Percentiles rank a stretch among this genome's conserved stretches.
phyloP scores from a whole-genome alignment of 64 coral and sea anemone species.

The Hydrozoanthus tunicans region DNA sequence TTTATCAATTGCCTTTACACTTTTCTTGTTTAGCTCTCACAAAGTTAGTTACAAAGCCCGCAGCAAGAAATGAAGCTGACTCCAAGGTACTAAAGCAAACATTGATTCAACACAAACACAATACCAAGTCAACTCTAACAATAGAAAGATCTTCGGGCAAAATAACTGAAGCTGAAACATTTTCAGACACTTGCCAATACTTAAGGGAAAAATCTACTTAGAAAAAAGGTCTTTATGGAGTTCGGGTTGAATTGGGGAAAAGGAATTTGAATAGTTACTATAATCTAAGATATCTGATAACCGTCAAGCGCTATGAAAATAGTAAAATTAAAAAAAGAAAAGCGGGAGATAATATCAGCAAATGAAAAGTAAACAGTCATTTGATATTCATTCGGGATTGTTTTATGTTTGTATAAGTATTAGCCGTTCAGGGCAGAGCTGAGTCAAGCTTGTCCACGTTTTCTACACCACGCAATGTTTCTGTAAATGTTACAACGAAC shows the following conservation, averaged over 20 bases:
- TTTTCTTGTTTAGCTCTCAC: neutral
- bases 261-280: neutral
- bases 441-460: neutral
- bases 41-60: neutral
- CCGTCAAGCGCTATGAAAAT: neutral
- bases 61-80: neutral
- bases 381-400: constrained; percentile 22
- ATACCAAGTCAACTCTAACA: constrained; percentile 11
- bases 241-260: neutral
- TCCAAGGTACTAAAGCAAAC: constrained; percentile 13
- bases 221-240: neutral
- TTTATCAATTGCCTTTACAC: neutral
- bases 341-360: constrained; percentile 29
- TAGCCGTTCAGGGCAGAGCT: neutral
- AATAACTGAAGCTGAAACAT: constrained; percentile 8
- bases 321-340: neutral
- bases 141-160: constrained; percentile 9
- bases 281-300: neutral
- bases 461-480: neutral
- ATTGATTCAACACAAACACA: constrained; percentile 3
- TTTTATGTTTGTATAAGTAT: neutral
- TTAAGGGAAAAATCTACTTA: neutral
- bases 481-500: neutral
- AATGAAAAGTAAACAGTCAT: constrained; percentile 35
- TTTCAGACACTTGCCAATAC: neutral